A percentile compares a stretch with the other conserved stretches of the same genome.
phyloP scores from a whole-genome alignment of 2,113 vertebrate species.

The Lampris incognitus region DNA sequence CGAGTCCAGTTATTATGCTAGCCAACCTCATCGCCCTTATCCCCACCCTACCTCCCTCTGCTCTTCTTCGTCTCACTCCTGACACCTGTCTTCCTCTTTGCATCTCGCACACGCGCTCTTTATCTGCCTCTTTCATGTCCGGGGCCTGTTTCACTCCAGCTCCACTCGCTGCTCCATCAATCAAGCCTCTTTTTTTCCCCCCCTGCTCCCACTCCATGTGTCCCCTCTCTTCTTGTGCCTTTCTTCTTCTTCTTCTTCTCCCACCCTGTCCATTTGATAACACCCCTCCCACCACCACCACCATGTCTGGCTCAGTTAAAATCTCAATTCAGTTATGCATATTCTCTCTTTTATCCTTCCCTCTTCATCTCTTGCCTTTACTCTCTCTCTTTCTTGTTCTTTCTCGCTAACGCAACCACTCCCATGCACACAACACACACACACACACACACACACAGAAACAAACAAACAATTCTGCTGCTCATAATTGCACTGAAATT shows the following conservation, averaged over 20 bases:
- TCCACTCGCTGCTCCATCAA: constrained; percentile 44
- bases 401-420: constrained; percentile 21
- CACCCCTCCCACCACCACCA: constrained; percentile 7
- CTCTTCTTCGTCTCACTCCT: constrained; percentile 35
- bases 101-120: constrained; percentile 48
- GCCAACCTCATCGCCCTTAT: constrained; percentile 23
- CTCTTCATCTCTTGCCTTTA: constrained; percentile 12
- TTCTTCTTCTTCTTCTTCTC: constrained; percentile 40
- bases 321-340: constrained; percentile 65
- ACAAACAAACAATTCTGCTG: constrained; percentile 64
- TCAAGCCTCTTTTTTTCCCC: constrained; percentile 46
- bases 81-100: constrained; percentile 34
- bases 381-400: constrained; percentile 29
- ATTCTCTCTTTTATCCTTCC: constrained; percentile 63
- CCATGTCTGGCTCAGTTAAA: constrained; percentile 67
- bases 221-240: constrained; percentile 34
- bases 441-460: constrained; percentile 46
- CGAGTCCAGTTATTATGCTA: constrained; percentile 33
- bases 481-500: constrained; percentile 73
- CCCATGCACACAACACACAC: background rate
- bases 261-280: constrained; percentile 52
- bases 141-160: constrained; percentile 31
- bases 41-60: constrained; percentile 28
- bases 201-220: constrained; percentile 15
- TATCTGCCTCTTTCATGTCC: constrained; percentile 65